These are phyloP conservation scores for Syngnathoides biaculeatus DNA, from an alignment of 2,113 vertebrate genomes.

Conservation along the genomic window DNA sequence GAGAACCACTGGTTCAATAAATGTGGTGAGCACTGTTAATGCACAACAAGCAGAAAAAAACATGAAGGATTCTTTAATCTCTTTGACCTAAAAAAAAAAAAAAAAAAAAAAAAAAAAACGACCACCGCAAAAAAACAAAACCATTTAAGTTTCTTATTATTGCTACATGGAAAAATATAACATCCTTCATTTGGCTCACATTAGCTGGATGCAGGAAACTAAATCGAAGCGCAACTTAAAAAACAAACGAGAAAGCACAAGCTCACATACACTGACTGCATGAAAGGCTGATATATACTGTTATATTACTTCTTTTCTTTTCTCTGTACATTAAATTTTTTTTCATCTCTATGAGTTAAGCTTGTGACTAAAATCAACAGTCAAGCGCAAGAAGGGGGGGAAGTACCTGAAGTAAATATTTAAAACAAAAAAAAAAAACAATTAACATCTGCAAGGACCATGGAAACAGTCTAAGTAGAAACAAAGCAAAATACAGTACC, in stretches of 20 bases:
- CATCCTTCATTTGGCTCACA: slow-evolving; percentile 71
- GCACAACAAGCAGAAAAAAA: neutral
- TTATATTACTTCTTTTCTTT: slow-evolving; percentile 43
- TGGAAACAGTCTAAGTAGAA: slow-evolving; percentile 47
- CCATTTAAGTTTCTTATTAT: slow-evolving; percentile 35
- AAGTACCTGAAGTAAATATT: slow-evolving; percentile 47
- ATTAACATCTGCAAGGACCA: slow-evolving; percentile 36
- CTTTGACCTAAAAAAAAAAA: slow-evolving; percentile 42
- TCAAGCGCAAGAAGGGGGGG: slow-evolving; percentile 26
- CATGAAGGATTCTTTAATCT: slow-evolving; percentile 42
- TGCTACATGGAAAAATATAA: slow-evolving; percentile 65
- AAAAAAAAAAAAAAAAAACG: slow-evolving; percentile 20
- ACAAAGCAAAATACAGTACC: slow-evolving; percentile 63
- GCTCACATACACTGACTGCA: slow-evolving; percentile 38
- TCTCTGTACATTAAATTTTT: slow-evolving; percentile 52
- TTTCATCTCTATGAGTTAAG: slow-evolving; percentile 56
- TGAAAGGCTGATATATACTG: slow-evolving; percentile 54
- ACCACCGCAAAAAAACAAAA: too few species aligned
- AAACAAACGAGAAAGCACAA: slow-evolving; percentile 27
- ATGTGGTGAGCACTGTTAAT: neutral
- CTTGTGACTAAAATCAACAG: slow-evolving; percentile 49
- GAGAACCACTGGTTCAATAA: neutral
- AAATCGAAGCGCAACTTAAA: slow-evolving; percentile 44
- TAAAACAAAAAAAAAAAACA: slow-evolving; percentile 2
- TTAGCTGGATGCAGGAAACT: slow-evolving; percentile 54